phyloP scores from a whole-genome alignment of 2,113 vertebrate species.

The Oreamnos americanus region DNA sequence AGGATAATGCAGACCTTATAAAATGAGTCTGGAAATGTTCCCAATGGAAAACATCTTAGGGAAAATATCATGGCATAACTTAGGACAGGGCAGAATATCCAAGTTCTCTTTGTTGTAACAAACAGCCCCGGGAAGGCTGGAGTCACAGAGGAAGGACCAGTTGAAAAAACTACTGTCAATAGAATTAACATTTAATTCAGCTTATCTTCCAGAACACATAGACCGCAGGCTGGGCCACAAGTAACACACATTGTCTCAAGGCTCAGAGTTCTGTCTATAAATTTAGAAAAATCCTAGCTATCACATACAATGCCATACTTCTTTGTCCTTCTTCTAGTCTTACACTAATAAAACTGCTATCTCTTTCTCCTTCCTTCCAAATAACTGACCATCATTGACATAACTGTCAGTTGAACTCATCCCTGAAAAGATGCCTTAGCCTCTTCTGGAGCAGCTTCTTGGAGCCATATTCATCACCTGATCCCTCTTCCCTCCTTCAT shows the following conservation, averaged over 20 bases:
- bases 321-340: background rate
- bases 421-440: background rate
- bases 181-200: conserved; percentile 2
- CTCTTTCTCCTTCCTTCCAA: background rate
- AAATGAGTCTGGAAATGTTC: background rate
- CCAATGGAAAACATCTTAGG: background rate
- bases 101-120: background rate
- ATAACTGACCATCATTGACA: background rate
- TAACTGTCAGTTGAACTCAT: background rate
- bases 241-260: background rate
- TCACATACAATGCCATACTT: fast-evolving
- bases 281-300: background rate
- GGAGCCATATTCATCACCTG: background rate
- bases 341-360: background rate
- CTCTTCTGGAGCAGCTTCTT: background rate
- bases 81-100: background rate
- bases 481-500: background rate
- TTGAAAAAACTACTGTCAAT: background rate
- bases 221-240: background rate
- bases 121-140: background rate
- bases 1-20: background rate
- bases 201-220: background rate
- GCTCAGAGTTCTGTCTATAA: background rate
- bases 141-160: background rate
- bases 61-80: background rate